Conservation (phyloP, 2,113 vertebrate genomes). For the Platysternon megacephalum region DNA sequence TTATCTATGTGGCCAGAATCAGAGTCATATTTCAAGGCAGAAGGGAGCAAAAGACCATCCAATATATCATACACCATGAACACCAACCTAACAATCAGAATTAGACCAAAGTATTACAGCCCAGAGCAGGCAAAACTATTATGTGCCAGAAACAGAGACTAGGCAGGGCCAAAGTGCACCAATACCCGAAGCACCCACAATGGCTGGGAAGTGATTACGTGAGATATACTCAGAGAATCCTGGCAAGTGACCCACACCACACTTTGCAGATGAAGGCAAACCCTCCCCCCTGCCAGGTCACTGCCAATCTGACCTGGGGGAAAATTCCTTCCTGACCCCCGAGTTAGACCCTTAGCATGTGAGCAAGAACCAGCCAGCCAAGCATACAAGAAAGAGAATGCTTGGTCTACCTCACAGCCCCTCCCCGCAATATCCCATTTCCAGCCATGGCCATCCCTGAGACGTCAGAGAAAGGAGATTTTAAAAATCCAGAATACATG, state of each 20-base stretch:
- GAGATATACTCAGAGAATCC: not conserved
- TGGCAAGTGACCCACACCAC: not conserved
- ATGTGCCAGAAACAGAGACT: not conserved
- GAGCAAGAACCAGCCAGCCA: not conserved
- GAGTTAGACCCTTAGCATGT: not conserved
- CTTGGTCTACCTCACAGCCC: not conserved
- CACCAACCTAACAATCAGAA: not conserved
- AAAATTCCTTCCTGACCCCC: not conserved
- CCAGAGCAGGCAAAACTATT: not conserved
- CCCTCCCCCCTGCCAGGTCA: not conserved
- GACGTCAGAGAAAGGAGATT: not conserved
- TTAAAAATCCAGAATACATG: not conserved
- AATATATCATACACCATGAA: not conserved
- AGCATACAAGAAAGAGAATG: not conserved
- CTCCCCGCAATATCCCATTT: not conserved
- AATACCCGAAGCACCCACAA: not conserved
- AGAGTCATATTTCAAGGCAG: not conserved
- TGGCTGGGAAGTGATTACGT: not conserved
- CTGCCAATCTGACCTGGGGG: not conserved
- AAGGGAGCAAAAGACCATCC: not conserved
- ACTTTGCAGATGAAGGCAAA: not conserved
- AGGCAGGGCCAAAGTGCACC: not conserved
- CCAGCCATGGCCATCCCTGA: not conserved
- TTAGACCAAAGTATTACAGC: not conserved
- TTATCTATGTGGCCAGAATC: not conserved